Percentiles rank a stretch among this genome's conserved stretches.
phyloP scores from a whole-genome alignment of 2,888 invertebrate genomes.

The Chymomyza caudatula region DNA sequence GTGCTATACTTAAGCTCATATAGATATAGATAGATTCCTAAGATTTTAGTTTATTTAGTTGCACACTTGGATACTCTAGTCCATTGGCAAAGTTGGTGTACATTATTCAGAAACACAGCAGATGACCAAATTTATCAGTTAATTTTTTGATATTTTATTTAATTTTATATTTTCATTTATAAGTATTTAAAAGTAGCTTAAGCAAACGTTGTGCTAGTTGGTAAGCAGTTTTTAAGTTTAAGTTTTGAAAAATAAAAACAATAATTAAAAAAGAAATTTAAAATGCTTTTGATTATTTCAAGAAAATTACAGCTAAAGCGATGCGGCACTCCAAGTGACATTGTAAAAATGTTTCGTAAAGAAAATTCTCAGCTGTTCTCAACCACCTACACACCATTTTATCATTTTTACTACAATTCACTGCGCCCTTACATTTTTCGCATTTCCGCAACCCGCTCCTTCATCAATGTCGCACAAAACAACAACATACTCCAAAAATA shows the following conservation, averaged over 20 bases:
- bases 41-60: conserved; percentile 5
- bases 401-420: no score
- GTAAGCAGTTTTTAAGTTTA: conserved; percentile 1
- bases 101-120: conserved; percentile 57
- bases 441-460: conserved; percentile 22
- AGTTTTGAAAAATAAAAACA: conserved; percentile 17
- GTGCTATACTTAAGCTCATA: conserved; percentile 42
- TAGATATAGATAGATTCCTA: no score
- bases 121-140: conserved; percentile 55
- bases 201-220: conserved; percentile 23
- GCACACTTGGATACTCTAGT: neutral
- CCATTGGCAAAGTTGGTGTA: conserved; percentile 45
- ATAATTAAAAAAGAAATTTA: conserved; percentile 19
- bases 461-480: neutral
- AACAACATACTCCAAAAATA: neutral
- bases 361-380: no score
- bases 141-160: conserved; percentile 33
- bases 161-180: conserved; percentile 1
- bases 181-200: conserved; percentile 1
- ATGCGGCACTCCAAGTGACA: no score
- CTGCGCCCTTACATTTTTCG: no score
- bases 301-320: no score
- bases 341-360: no score
- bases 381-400: neutral
- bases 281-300: neutral